phyloP scores from a whole-genome alignment of 2,113 vertebrate genomes.

The Lanius collurio region DNA sequence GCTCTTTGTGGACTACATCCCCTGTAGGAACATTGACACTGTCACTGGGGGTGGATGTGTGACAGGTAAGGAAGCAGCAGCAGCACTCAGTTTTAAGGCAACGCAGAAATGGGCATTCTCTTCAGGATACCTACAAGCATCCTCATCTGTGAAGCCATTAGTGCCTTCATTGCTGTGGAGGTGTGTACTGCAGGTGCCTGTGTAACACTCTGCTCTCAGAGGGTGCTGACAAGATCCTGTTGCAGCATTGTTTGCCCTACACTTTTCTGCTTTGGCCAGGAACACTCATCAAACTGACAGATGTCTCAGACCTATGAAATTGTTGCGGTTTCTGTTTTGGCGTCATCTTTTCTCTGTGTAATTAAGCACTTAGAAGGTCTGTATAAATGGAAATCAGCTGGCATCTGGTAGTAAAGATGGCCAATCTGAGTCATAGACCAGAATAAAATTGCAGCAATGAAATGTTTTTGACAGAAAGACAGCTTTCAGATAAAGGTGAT shows the following conservation, averaged over 20 bases:
- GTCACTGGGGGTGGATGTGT: background rate
- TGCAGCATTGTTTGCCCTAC: background rate
- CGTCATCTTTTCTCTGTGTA: background rate
- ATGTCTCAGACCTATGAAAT: background rate
- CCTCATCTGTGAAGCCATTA: background rate
- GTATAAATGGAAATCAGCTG: background rate
- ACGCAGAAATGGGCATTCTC: background rate
- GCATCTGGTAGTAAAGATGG: background rate
- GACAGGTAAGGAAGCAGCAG: background rate
- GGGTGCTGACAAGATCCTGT: background rate
- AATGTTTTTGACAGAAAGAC: background rate
- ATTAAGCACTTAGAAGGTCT: background rate
- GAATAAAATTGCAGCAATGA: background rate
- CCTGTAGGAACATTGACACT: background rate
- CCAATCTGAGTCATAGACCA: background rate
- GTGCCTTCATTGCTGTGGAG: background rate
- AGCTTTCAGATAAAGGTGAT: background rate
- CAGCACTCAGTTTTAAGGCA: background rate
- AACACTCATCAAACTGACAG: background rate
- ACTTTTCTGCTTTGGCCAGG: background rate
- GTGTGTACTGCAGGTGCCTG: background rate
- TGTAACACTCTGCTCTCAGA: accelerated
- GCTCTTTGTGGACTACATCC: background rate
- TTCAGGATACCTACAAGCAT: background rate
- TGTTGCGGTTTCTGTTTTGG: background rate